Evolutionary conservation across 2,797 vertebrate genomes (phyloP).

Genomic region (Cyclura pinguis): DNA sequence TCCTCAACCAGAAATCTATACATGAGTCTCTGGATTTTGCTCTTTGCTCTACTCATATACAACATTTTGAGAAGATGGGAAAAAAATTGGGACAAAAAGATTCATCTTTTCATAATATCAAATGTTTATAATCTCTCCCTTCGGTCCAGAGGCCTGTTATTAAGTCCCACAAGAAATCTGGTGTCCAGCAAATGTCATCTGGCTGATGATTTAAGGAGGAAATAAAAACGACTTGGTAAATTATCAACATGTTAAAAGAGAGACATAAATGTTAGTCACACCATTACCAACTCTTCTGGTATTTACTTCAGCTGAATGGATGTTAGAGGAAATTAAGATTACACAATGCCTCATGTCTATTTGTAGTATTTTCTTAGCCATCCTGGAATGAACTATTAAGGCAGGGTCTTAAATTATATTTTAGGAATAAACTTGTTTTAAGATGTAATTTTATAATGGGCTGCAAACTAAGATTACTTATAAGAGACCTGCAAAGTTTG

Average conservation of each 20-base stretch:
- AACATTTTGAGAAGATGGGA: not conserved
- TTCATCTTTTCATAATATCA: conserved; percentile 71
- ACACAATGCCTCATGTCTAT: conserved; percentile 41
- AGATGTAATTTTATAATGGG: rapidly evolving
- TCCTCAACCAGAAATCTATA: not conserved
- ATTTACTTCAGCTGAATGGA: conserved; percentile 49
- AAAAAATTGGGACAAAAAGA: conserved; percentile 18
- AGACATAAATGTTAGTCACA: conserved; percentile 48
- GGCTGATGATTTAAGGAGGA: conserved; percentile 61
- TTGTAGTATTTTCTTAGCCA: conserved; percentile 30
- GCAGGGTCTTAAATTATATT: not conserved
- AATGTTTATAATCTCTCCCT: conserved; percentile 71
- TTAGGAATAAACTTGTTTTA: conserved; percentile 14
- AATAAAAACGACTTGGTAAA: conserved; percentile 55
- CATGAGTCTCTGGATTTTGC: not conserved
- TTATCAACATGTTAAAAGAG: conserved; percentile 65
- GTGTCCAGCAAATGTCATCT: conserved; percentile 65
- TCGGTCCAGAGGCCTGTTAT: conserved; percentile 67
- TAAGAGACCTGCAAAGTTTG: too few relatives aligned
- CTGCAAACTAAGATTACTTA: rapidly evolving
- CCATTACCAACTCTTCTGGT: conserved; percentile 43
- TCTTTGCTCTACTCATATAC: not conserved
- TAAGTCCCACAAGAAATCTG: conserved; percentile 67
- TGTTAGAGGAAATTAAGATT: conserved; percentile 42
- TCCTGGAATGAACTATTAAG: conserved; percentile 26